phyloP scores from a whole-genome alignment of 2,888 invertebrate genomes.

The Dryobota labecula region DNA sequence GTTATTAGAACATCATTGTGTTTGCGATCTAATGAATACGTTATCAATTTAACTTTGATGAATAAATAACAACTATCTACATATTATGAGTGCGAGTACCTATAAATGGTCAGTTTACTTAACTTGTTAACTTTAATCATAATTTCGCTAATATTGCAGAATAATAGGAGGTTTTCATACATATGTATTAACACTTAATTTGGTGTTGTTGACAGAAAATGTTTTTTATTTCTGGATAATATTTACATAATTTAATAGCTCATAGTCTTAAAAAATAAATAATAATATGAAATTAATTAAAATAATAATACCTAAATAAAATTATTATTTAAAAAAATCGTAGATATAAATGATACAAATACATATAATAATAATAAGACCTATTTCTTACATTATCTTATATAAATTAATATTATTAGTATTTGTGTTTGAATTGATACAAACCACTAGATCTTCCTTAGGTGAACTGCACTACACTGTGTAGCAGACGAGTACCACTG shows the following conservation, averaged over 20 bases:
- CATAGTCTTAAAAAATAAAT: too few relatives aligned
- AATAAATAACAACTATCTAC: neutral
- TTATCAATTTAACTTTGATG: constrained; percentile 8
- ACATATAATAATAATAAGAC: too few relatives aligned
- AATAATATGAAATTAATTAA: too few relatives aligned
- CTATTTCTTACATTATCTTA: too few relatives aligned
- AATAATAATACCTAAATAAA: too few relatives aligned
- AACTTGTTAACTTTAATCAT: neutral
- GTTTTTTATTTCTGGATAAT: too few relatives aligned
- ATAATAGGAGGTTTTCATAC: neutral
- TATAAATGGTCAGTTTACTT: neutral
- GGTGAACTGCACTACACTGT: constrained; percentile 19
- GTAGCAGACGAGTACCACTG: neutral
- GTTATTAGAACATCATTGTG: constrained; percentile 15
- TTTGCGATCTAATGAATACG: constrained; percentile 3
- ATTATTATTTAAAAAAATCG: too few relatives aligned
- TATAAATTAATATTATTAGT: too few relatives aligned
- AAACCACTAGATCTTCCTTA: neutral
- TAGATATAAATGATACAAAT: too few relatives aligned
- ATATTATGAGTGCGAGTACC: neutral
- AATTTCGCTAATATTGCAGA: neutral
- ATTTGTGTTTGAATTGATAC: neutral
- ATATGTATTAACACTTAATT: neutral
- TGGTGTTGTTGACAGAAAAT: too few relatives aligned
- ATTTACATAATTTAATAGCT: too few relatives aligned